Evolutionary conservation across 1,140 invertebrate genomes (phyloP).

Genomic region (Nylanderia fulva): DNA sequence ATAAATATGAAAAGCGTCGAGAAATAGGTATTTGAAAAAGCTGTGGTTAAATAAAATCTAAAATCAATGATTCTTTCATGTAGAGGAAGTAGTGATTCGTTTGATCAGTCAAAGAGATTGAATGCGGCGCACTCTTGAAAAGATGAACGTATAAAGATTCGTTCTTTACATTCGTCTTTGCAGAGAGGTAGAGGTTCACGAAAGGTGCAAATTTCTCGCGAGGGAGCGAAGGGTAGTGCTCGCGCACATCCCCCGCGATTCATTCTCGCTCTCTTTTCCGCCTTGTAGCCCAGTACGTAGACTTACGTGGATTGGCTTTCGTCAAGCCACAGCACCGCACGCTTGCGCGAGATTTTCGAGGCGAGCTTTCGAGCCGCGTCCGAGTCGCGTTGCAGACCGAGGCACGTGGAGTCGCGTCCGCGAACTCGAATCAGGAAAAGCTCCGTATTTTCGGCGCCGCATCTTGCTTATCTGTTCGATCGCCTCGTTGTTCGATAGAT

Average conservation of each 20-base stretch:
- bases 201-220: slow-evolving; percentile 12
- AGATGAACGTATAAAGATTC: background rate
- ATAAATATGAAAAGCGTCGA: background rate
- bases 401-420: slow-evolving; percentile 74
- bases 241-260: background rate
- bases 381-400: slow-evolving; percentile 70
- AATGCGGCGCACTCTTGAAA: background rate
- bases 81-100: background rate
- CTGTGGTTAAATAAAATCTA: background rate
- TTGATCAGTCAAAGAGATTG: background rate
- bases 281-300: slow-evolving; percentile 19
- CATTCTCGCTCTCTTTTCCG: slow-evolving; percentile 52
- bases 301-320: slow-evolving; percentile 70
- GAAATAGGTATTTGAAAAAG: background rate
- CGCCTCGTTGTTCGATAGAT: no score
- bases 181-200: background rate
- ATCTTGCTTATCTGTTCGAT: no score
- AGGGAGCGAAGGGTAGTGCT: slow-evolving; percentile 4
- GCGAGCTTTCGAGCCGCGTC: slow-evolving; percentile 72
- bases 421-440: slow-evolving; percentile 42
- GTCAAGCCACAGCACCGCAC: slow-evolving; percentile 58
- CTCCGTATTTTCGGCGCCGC: slow-evolving; percentile 26
- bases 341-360: slow-evolving; percentile 72
- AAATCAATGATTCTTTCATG: background rate
- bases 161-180: slow-evolving; percentile 7